Base-by-base conservation (phyloP, 2,113 vertebrate genomes). In the Chlorocebus sabaeus region DNA sequence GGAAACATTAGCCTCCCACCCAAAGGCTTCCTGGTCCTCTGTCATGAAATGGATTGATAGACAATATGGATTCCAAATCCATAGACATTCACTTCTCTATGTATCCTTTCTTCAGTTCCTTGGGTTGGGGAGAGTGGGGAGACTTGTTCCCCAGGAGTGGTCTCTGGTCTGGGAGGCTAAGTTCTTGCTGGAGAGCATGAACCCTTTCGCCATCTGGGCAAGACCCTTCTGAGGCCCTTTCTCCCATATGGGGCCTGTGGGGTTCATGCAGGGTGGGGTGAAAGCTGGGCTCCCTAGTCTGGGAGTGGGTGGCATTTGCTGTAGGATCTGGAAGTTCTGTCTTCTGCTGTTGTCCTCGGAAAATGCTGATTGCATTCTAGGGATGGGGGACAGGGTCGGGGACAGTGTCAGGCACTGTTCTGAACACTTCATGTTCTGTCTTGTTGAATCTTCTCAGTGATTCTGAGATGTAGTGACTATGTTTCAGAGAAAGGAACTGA, bases 401-500 rank as follows among this genome's bases (percentile, higher is more conserved):
- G 23, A 20, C 48, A 61, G 55, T 72, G 48, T 64, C 40, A 48
- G 73, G 68, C 11, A 38, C 57, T 75, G 3, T 22, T 55, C n/a
- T 55, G 18, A 79, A 52, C 35, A 57, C 92, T 75, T 89, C 7
- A 0, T 25, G 8, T 23, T 30, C 78, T 85, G 20, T 82, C 50
- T 57, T 55, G 16, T 32, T 70, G 50, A 84, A 52, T 80, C n/a
- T n/a, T 82, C 61, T 16, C 72, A 64, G 95, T 52, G 38, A 55
- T 82, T 81, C 59, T 93, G 32, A 68, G 61, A 32, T 27, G 7
- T 17, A 7, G 48, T 72, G 43, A 78, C 45, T 57, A 0, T 48
- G 48, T 93, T 95, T 68, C 61, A 75, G 64, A 67, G 80, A 85
- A 73, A 89, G 64, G 88, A 93, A 89, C 78, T 45, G 57, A 91